Evolutionary conservation across 1,140 invertebrate species (phyloP).

Genomic region (Anadara kagoshimensis): DNA sequence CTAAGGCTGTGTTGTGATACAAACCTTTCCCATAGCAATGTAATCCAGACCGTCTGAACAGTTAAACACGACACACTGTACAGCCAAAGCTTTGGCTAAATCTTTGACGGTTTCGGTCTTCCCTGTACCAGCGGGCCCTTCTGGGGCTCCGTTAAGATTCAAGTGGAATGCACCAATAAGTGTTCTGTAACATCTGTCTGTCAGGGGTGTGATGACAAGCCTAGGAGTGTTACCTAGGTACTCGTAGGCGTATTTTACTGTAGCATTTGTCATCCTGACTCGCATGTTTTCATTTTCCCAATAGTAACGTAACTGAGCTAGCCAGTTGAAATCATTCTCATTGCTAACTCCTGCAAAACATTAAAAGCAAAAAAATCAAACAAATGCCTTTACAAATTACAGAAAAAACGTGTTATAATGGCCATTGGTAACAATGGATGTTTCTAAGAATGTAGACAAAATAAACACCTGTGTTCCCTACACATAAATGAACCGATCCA

Average conservation of each 20-base stretch:
- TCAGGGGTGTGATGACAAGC: conserved; percentile 74
- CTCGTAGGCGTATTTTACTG: conserved; percentile 74
- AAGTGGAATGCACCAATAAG: conserved; percentile 72
- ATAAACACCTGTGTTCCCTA: too few relatives aligned
- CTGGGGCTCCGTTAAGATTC: conserved; percentile 74
- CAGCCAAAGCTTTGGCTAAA: conserved; percentile 74
- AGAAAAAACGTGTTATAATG: too few relatives aligned
- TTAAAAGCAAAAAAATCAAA: too few relatives aligned
- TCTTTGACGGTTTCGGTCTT: conserved; percentile 76
- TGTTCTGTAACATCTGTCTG: conserved; percentile 71
- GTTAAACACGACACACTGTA: conserved; percentile 76
- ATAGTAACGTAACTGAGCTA: conserved; percentile 74
- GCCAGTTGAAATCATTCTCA: conserved; percentile 74
- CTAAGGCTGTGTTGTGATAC: conserved; percentile 1
- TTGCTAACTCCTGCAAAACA: conserved; percentile 44
- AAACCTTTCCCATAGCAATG: conserved; percentile 75
- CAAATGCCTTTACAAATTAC: too few relatives aligned
- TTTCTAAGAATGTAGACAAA: too few relatives aligned
- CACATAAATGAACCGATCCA: too few relatives aligned
- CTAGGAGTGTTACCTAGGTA: conserved; percentile 74
- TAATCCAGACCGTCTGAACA: conserved; percentile 75
- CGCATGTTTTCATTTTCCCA: conserved; percentile 71
- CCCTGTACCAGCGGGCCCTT: conserved; percentile 74
- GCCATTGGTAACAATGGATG: too few relatives aligned
- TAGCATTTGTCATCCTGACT: conserved; percentile 73